Percentiles rank a stretch among this genome's conserved stretches.
phyloP scores from a whole-genome alignment of 35 echinoderm and acorn worm species.

The Holothuria glaberrima region DNA sequence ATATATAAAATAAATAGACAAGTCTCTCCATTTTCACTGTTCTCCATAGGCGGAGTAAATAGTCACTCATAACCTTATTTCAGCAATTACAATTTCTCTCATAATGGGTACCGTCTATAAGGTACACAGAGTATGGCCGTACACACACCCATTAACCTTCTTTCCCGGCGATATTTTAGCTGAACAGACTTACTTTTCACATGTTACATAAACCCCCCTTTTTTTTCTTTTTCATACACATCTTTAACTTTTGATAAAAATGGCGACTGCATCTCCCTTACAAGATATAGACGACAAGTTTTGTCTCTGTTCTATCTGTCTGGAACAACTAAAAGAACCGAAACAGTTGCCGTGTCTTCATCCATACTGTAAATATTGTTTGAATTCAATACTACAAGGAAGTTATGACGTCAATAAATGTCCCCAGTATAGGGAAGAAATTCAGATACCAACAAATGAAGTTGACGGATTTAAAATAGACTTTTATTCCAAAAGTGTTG shows the following conservation, averaged over 20 bases:
- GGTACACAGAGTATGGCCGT: no score
- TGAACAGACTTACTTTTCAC: no score
- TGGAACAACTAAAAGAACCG: conserved; percentile 26
- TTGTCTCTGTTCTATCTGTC: conserved; percentile 14
- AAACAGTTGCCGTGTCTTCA: conserved; percentile 44
- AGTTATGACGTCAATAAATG: neutral
- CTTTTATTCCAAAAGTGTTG: conserved; percentile 18
- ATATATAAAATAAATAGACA: no score
- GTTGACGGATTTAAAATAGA: conserved; percentile 24
- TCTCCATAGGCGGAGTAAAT: no score
- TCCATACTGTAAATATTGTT: conserved; percentile 30
- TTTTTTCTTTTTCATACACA: no score
- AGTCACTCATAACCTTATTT: no score
- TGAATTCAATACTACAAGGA: neutral
- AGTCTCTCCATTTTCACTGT: no score
- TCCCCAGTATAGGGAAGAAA: neutral
- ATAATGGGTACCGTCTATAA: no score
- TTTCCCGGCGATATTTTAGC: no score
- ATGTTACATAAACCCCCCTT: no score
- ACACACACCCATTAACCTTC: no score
- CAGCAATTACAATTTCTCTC: no score
- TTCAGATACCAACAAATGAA: conserved; percentile 1
- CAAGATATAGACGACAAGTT: neutral
- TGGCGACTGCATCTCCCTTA: neutral
- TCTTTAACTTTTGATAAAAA: neutral